Conservation (phyloP, 2,888 invertebrate species). For the Hemithea aestivaria region DNA sequence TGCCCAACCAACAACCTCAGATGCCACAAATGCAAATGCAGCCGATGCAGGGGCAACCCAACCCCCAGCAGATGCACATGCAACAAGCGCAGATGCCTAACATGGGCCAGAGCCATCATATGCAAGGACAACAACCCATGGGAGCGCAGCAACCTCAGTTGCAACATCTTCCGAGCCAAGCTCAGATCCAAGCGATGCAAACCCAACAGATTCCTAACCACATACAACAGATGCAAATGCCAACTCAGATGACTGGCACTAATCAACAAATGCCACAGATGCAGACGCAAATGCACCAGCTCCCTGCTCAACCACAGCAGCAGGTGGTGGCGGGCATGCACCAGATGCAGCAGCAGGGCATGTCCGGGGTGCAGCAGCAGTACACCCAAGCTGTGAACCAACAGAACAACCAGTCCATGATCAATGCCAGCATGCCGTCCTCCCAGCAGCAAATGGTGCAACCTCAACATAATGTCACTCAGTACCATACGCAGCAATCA, state of each 20-base stretch:
- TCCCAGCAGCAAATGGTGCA: slow-evolving; percentile 73
- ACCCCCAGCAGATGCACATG: slow-evolving; percentile 73
- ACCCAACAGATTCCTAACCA: slow-evolving; percentile 78
- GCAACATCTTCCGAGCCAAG: slow-evolving; percentile 72
- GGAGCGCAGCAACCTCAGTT: slow-evolving; percentile 71
- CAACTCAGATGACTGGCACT: slow-evolving; percentile 60
- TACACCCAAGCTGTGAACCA: slow-evolving; percentile 75
- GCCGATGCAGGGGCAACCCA: slow-evolving; percentile 70
- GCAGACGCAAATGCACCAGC: slow-evolving; percentile 74
- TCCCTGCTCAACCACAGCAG: slow-evolving; percentile 73
- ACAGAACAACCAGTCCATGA: slow-evolving; percentile 68
- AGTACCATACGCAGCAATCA: slow-evolving; percentile 72
- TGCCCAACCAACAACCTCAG: slow-evolving; percentile 67
- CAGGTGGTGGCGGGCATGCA: slow-evolving; percentile 74
- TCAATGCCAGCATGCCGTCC: slow-evolving; percentile 65
- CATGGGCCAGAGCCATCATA: slow-evolving; percentile 67
- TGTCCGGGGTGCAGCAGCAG: slow-evolving; percentile 74
- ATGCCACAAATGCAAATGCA: slow-evolving; percentile 77
- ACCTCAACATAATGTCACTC: slow-evolving; percentile 70
- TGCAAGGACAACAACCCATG: slow-evolving; percentile 69
- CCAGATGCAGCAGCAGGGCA: slow-evolving; percentile 70
- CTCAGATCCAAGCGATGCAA: slow-evolving; percentile 74
- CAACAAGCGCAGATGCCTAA: slow-evolving; percentile 73
- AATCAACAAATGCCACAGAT: slow-evolving; percentile 74
- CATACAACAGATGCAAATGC: slow-evolving; percentile 76